Percentiles rank a stretch among this genome's conserved stretches.
Conservation (phyloP, 2,888 invertebrate species). For the Cybosia mesomella region DNA sequence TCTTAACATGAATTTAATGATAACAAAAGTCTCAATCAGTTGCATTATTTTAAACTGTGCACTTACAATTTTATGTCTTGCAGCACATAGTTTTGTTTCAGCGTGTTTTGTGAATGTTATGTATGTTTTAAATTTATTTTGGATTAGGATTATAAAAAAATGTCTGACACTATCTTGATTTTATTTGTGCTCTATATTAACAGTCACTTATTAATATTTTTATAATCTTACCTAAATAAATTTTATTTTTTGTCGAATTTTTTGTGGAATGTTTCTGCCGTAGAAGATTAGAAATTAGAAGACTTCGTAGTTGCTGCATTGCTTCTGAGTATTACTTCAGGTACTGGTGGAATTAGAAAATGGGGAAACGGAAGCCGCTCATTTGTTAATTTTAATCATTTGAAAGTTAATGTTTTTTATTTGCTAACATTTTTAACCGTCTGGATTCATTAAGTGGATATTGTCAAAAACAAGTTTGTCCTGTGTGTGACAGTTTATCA, state of each 20-base stretch:
- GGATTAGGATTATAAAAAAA: constrained; percentile 34
- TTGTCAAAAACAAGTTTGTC: constrained; percentile 1
- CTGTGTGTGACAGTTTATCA: neutral
- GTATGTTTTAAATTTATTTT: constrained; percentile 45
- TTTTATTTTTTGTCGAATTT: constrained; percentile 38
- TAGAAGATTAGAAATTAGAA: constrained; percentile 71
- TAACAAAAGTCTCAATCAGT: constrained; percentile 22
- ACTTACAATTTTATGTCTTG: constrained; percentile 71
- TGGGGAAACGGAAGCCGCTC: constrained; percentile 58
- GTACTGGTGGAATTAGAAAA: constrained; percentile 93
- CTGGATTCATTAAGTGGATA: constrained; percentile 1
- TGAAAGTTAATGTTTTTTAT: constrained; percentile 12
- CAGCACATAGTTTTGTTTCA: constrained; percentile 67
- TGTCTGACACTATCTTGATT: too few relatives aligned
- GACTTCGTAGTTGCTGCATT: constrained; percentile 80
- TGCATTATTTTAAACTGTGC: constrained; percentile 44
- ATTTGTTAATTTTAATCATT: constrained; percentile 31
- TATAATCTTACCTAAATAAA: constrained; percentile 31
- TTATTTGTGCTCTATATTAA: too few relatives aligned
- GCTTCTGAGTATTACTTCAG: constrained; percentile 99
- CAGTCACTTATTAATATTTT: neutral
- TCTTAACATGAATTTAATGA: neutral
- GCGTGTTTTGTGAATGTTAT: constrained; percentile 57
- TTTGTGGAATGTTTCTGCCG: constrained; percentile 44
- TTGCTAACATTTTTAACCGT: constrained; percentile 20